A percentile compares a stretch with the other conserved stretches of the same genome.
Conservation (phyloP, 2,797 vertebrate species). For the Lacerta bilineata region DNA sequence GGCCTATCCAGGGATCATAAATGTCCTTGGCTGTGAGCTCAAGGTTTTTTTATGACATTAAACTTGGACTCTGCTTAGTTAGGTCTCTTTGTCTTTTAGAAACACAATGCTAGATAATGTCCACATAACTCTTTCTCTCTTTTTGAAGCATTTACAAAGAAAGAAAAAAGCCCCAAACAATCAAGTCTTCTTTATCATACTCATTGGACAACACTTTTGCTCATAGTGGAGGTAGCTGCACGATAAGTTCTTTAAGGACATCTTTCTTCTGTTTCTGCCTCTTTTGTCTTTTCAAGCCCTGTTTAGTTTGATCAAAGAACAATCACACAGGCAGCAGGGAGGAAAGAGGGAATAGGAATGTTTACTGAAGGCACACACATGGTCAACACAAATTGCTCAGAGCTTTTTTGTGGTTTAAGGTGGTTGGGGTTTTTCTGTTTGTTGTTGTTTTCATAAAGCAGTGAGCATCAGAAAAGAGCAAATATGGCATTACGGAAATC, state of each 20-base stretch:
- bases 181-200: constrained; percentile 44
- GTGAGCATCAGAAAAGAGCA: constrained; percentile 64
- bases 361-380: constrained; percentile 61
- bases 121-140: not conserved
- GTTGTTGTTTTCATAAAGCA: constrained; percentile 55
- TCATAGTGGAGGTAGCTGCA: constrained; percentile 24
- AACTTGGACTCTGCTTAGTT: constrained; percentile 28
- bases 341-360: constrained; percentile 25
- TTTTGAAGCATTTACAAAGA: constrained; percentile 29
- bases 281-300: constrained; percentile 65
- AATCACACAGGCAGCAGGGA: constrained; percentile 29
- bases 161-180: constrained; percentile 21
- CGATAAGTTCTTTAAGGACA: constrained; percentile 11
- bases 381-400: constrained; percentile 49
- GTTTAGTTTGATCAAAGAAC: constrained; percentile 63
- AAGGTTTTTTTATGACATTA: not conserved
- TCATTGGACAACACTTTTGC: constrained; percentile 47
- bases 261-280: constrained; percentile 47
- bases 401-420: constrained; percentile 60
- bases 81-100: constrained; percentile 63
- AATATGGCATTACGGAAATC: constrained; percentile 54
- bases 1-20: not conserved
- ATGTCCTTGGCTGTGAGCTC: not conserved
- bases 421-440: constrained; percentile 11
- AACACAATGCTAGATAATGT: constrained; percentile 28